Base-by-base conservation (phyloP, 2,888 invertebrate genomes). In the Nemapogon koenigi region DNA sequence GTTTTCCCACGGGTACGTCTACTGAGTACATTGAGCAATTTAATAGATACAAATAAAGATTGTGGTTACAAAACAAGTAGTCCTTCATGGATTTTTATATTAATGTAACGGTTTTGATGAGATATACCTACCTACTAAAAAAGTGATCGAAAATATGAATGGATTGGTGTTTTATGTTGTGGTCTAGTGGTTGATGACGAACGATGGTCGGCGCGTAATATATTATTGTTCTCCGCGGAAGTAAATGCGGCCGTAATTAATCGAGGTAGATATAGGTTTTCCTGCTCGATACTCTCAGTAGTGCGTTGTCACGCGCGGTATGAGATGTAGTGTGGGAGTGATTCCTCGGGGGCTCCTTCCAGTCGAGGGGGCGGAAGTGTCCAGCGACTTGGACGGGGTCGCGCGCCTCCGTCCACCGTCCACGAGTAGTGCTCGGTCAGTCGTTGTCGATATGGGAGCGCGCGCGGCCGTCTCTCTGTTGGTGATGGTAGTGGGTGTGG, bases 391-490 rank as follows among this genome's bases (percentile, higher is more conserved):
- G 28, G 64, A n/a, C 52, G 55, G 45, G 15, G 27, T 27, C 4
- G 16, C 42, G 31, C 35, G 19, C 11, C 14, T 19, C 33, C n/a
- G 33, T 10, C 33, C 18, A 33, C 31, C 28, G 31, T 14, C 28
- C 14, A 15, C 26, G 11, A 15, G 11, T 22, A 19, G 19, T 19
- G 26, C 26, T n/a, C 35, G 6, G 14, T 47, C 69, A 71, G 64
- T 71, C 64, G 64, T 63, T 58, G 59, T 59, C 67, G 66, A 63
- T 55, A 73, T 73, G 73, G 61, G 63, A 61, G 67, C 70, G 67
- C 60, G 65, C 50, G 62, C 67, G 64, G 67, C 51, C 49, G 64
- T 50, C 46, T 48, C 45, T 47, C 49, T 47, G 44, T 46, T 53
- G 46, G 46, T 26, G 22, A 44, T 40, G 41, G 35, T 63, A 61